phyloP scores from a whole-genome alignment of 53 echinoderm and acorn worm genomes.

The Antedon mediterranea region DNA sequence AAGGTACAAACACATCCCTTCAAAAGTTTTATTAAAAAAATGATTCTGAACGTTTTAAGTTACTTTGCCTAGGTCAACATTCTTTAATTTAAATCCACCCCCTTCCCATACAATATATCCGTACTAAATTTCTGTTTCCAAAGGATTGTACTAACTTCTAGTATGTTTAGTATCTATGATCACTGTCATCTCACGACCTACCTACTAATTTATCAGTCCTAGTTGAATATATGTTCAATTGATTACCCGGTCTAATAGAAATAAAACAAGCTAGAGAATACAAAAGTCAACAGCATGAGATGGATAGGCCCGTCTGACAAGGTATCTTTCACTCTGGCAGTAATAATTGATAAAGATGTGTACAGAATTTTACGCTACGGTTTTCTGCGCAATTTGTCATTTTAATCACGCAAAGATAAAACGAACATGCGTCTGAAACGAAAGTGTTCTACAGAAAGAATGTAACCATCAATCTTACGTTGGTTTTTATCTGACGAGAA shows the following conservation, averaged over 20 bases:
- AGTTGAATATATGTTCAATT: not conserved
- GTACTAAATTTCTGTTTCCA: too few species aligned
- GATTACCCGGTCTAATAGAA: not conserved
- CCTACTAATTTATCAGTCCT: not conserved
- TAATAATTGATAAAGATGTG: not conserved
- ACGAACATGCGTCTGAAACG: not conserved
- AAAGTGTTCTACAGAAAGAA: not conserved
- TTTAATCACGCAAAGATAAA: not conserved
- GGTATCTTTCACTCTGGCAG: not conserved
- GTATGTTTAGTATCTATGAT: not conserved
- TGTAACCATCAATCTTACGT: not conserved
- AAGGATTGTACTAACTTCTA: too few species aligned
- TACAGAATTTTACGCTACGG: not conserved
- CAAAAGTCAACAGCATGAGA: not conserved
- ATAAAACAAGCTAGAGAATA: not conserved
- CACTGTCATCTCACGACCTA: too few species aligned
- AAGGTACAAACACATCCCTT: too few species aligned
- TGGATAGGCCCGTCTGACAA: not conserved
- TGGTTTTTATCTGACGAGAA: not conserved
- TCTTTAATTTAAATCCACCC: too few species aligned
- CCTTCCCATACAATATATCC: too few species aligned
- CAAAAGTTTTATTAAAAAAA: too few species aligned
- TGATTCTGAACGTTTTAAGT: too few species aligned
- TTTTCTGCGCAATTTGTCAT: not conserved
- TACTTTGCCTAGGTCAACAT: too few species aligned